Percentiles rank a stretch among this genome's conserved stretches.
Conservation (phyloP, 2,888 invertebrate genomes). For the Camptogramma bilineatum region DNA sequence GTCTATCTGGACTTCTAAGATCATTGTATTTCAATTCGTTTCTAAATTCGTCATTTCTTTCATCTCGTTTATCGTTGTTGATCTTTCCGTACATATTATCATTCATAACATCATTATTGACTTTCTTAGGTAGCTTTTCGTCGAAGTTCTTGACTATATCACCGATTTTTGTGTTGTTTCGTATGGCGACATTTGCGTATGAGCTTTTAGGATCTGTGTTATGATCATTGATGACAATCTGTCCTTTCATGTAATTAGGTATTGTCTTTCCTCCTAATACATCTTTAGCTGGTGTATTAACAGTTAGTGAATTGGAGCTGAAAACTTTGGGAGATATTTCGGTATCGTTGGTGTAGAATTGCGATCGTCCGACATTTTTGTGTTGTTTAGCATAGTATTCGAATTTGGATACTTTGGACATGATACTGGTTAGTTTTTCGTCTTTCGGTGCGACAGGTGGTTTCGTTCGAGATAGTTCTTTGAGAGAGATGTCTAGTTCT, state of each 20-base stretch:
- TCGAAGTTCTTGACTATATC: conserved; percentile 81
- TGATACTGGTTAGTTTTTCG: conserved; percentile 84
- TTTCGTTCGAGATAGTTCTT: conserved; percentile 85
- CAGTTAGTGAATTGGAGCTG: conserved; percentile 90
- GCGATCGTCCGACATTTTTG: conserved; percentile 78
- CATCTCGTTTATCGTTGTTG: conserved; percentile 51
- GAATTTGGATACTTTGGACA: conserved; percentile 92
- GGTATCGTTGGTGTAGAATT: conserved; percentile 75
- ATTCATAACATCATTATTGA: conserved; percentile 74
- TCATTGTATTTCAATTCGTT: conserved; percentile 26
- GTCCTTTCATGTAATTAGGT: conserved; percentile 84
- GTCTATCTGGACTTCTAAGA: conserved; percentile 13
- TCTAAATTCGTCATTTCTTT: conserved; percentile 18
- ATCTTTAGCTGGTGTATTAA: conserved; percentile 93
- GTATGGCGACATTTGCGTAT: conserved; percentile 74
- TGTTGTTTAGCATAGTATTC: conserved; percentile 90
- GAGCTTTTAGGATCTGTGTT: conserved; percentile 73
- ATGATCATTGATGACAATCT: conserved; percentile 59
- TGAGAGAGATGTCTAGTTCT: conserved; percentile 77
- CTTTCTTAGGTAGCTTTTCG: conserved; percentile 77
- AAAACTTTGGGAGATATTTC: conserved; percentile 91
- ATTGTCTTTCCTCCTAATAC: conserved; percentile 88
- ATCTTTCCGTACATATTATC: conserved; percentile 78
- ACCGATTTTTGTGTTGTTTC: conserved; percentile 77
- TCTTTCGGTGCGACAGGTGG: conserved; percentile 88